Conservation (phyloP, 2,888 invertebrate species). For the Cacoxenus indagator region DNA sequence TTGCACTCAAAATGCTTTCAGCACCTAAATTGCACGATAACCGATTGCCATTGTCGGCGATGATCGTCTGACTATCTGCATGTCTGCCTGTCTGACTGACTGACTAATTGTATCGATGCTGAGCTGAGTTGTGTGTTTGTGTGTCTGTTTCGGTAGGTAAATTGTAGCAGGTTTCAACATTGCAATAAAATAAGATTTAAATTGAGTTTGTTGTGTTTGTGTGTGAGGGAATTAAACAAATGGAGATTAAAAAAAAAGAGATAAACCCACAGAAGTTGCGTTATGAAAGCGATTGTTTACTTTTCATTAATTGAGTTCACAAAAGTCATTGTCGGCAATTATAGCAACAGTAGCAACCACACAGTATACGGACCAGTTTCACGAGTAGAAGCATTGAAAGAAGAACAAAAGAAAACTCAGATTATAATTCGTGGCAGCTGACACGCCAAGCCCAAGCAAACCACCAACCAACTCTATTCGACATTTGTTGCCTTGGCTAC, state of each 20-base stretch:
- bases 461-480: background rate
- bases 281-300: conserved; percentile 45
- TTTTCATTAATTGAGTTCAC: conserved; percentile 62
- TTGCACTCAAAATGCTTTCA: background rate
- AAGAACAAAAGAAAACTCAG: background rate
- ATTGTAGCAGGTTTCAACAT: background rate
- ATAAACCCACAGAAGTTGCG: conserved; percentile 9
- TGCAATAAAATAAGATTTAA: conserved; percentile 4
- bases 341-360: background rate
- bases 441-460: background rate
- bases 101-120: background rate
- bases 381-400: background rate
- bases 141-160: background rate
- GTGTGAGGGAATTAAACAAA: too few species aligned
- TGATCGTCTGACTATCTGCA: background rate
- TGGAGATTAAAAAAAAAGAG: background rate
- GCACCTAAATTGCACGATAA: conserved; percentile 1
- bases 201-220: background rate
- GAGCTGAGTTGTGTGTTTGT: background rate
- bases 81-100: too few species aligned
- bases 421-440: background rate
- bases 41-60: conserved; percentile 7
- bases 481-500: background rate
- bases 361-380: too few species aligned
- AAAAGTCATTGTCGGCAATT: conserved; percentile 39